Conservation (phyloP, 2,888 invertebrate species). For the Epirrhoe tristata region DNA sequence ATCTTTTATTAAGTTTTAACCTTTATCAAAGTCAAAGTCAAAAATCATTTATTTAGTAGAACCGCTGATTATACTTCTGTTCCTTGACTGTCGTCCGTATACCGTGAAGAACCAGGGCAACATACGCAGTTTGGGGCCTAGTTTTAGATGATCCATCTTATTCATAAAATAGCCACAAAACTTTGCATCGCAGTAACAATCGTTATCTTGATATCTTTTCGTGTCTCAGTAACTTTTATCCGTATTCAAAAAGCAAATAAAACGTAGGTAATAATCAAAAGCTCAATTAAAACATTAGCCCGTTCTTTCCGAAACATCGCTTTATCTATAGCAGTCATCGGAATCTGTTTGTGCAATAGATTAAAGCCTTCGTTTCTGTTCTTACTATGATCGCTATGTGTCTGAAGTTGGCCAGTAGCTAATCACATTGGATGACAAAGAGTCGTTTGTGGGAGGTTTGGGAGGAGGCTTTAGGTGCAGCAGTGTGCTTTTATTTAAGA, state of each 20-base stretch:
- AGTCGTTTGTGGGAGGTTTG: too few relatives aligned
- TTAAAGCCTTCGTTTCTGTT: slow-evolving; percentile 9
- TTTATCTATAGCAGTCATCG: slow-evolving; percentile 59
- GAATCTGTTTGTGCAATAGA: slow-evolving; percentile 38
- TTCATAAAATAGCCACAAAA: too few relatives aligned
- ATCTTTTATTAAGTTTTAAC: background rate
- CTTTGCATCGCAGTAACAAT: background rate
- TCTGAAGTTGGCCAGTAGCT: background rate
- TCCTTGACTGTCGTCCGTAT: too few relatives aligned
- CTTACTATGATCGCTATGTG: background rate
- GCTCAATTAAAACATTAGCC: slow-evolving; percentile 60
- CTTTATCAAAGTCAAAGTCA: too few relatives aligned
- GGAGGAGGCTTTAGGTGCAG: too few relatives aligned
- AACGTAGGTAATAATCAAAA: slow-evolving; percentile 22
- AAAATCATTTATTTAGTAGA: too few relatives aligned
- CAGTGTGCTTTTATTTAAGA: too few relatives aligned
- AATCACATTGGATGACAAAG: too few relatives aligned
- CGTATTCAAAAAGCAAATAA: slow-evolving; percentile 27
- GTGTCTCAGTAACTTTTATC: background rate
- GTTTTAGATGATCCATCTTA: too few relatives aligned
- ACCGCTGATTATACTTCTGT: too few relatives aligned
- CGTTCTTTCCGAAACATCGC: slow-evolving; percentile 57
- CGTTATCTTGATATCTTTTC: slow-evolving; percentile 11
- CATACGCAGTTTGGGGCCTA: too few relatives aligned
- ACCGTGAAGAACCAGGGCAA: too few relatives aligned